Percentiles rank a stretch among this genome's conserved stretches.
phyloP scores from a whole-genome alignment of 2,113 vertebrate species.

The Macroglossus sobrinus region DNA sequence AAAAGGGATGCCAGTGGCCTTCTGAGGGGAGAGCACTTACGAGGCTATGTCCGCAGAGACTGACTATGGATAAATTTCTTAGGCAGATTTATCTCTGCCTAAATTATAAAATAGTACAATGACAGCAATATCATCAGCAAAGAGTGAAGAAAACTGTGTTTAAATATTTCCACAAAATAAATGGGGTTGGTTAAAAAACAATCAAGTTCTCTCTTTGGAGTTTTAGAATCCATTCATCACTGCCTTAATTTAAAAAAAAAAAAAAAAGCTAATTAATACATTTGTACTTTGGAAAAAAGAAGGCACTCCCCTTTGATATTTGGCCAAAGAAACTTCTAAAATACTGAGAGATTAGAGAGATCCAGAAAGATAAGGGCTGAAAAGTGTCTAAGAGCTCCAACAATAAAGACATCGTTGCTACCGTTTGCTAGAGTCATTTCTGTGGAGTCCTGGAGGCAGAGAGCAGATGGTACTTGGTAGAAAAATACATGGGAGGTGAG shows the following conservation, averaged over 20 bases:
- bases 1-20: neutral
- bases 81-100: neutral
- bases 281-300: neutral
- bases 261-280: neutral
- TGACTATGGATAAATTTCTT: neutral
- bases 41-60: neutral
- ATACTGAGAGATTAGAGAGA: neutral
- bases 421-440: neutral
- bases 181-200: neutral
- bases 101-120: neutral
- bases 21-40: neutral
- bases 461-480: neutral
- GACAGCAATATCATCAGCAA: neutral
- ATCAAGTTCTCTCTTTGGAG: neutral
- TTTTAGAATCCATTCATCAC: neutral
- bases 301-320: neutral
- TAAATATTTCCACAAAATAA: neutral
- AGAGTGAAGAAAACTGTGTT: neutral
- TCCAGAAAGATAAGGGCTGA: neutral
- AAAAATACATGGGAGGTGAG: neutral
- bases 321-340: neutral
- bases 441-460: neutral
- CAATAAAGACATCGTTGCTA: neutral
- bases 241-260: neutral
- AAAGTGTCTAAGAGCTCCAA: neutral